Evolutionary conservation across 2,888 invertebrate genomes (phyloP), one percentile per base, ranked within the genome.

Genomic region (Drosophila flavopinicola): DNA sequence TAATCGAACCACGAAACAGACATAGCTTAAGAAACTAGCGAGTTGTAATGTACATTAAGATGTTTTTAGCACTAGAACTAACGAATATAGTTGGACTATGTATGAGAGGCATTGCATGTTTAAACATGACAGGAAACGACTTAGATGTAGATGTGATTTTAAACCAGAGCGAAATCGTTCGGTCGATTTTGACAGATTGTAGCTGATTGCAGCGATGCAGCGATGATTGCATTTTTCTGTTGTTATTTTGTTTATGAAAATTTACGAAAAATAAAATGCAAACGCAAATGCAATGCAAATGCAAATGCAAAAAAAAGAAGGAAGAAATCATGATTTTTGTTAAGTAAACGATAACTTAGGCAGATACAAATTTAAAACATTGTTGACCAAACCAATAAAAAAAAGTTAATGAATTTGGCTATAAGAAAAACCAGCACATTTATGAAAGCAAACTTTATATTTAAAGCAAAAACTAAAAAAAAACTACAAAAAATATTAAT

Each of bases 111-210:
- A 61, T 51, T 59, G 59, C 67, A 54, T 53, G 54, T 56, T 61
- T 37, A 20, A 45, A 44, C 48, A 49, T 51, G 60, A 54, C 42
- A 54, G 59, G 67, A 71, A 58, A 54, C 65, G 80, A 78, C 66
- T 73, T 83, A 85, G 84, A 72, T 72, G 75, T 85, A 84, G 84
- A 86, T 85, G 82, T 85, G 82, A 85, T 83, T 85, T 85, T 85
- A 74, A 75, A 59, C 37, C 45, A 53, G 53, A 58, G 44, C 39
- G 65, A 56, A 56, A 20, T 35, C 29, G 47, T 51, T 56, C 37
- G 47, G 69, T 66, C 69, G 59, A 63, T 52, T 38, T 51, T 56
- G 53, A 76, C 45, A 65, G 66, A 53, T 63, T 65, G 57, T 67
- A 57, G 73, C 60, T 61, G 53, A 67, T 73, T n/a, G n/a, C n/a